phyloP scores from a whole-genome alignment of 2,113 vertebrate species.

The Corythornis vintsioides region DNA sequence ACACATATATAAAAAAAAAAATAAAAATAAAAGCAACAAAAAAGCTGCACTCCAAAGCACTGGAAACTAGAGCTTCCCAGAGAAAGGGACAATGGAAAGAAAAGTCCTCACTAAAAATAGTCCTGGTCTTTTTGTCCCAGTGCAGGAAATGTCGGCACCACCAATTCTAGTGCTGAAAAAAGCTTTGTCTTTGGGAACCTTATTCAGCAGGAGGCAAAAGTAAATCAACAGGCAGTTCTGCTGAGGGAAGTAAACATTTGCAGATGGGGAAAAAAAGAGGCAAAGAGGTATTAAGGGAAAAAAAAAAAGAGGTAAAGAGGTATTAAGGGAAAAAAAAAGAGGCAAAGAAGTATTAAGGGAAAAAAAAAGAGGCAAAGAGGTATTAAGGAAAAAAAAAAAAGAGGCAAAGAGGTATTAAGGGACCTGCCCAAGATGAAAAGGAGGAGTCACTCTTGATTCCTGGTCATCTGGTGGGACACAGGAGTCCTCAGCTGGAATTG shows the following conservation, averaged over 20 bases:
- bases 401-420: not conserved
- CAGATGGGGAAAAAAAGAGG: slow-evolving; percentile 27
- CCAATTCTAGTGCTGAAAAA: not conserved
- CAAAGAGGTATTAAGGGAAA: not conserved
- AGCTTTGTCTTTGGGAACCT: not conserved
- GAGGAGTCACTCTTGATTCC: not conserved
- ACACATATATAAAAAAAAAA: too few relatives aligned
- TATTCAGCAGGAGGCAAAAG: slow-evolving; percentile 31
- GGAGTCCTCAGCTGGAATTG: not conserved
- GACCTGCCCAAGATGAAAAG: not conserved
- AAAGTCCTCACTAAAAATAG: slow-evolving; percentile 51
- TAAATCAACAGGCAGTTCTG: slow-evolving; percentile 1
- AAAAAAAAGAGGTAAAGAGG: not conserved
- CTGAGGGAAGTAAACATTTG: slow-evolving; percentile 47
- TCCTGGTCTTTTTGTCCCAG: slow-evolving; percentile 30
- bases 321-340: not conserved
- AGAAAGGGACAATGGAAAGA: slow-evolving; percentile 49
- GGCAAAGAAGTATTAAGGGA: too few relatives aligned
- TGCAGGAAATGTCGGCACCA: slow-evolving; percentile 51
- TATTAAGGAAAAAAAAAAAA: not conserved
- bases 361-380: not conserved
- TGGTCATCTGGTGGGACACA: not conserved
- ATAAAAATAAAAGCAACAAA: not conserved
- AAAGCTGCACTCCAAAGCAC: not conserved
- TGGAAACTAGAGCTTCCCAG: slow-evolving; percentile 22